Conservation (phyloP, 2,113 vertebrate genomes). For the Serinus canaria region DNA sequence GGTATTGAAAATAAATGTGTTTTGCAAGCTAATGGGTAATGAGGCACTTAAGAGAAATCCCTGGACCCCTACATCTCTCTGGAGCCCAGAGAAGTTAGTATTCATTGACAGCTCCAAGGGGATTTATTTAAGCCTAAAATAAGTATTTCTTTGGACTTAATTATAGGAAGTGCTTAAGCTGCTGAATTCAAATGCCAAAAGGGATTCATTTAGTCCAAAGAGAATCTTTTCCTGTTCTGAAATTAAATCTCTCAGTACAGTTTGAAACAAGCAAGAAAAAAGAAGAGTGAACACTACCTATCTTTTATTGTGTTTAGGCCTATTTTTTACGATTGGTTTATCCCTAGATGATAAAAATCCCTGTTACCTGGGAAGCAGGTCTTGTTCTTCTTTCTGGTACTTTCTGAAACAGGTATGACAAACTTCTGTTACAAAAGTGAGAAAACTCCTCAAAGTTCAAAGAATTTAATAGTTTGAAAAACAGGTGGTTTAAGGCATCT, state of each 20-base stretch:
- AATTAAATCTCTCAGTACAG: conserved; percentile 50
- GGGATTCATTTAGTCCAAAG: conserved; percentile 48
- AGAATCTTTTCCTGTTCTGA: conserved; percentile 64
- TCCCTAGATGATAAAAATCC: rapidly evolving
- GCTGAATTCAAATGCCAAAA: conserved; percentile 50
- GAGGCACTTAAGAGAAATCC: conserved; percentile 43
- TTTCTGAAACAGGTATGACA: neutral
- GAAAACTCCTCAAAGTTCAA: neutral
- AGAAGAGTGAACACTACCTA: neutral
- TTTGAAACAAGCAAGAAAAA: conserved; percentile 17
- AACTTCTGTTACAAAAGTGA: neutral
- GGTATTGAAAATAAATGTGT: conserved; percentile 55
- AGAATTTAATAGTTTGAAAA: neutral
- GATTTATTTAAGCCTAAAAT: conserved; percentile 71
- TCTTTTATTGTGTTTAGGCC: neutral
- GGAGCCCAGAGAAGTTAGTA: conserved; percentile 34
- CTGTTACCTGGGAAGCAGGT: neutral
- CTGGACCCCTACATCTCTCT: conserved; percentile 5
- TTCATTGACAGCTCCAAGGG: conserved; percentile 60
- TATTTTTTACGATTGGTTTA: neutral
- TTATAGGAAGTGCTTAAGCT: conserved; percentile 59
- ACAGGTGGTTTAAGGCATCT: neutral
- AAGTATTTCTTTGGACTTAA: conserved; percentile 60
- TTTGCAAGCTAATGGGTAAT: conserved; percentile 47
- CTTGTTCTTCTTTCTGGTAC: neutral